Evolutionary conservation across 2,113 vertebrate genomes (phyloP).

Genomic region (Anas platyrhynchos): DNA sequence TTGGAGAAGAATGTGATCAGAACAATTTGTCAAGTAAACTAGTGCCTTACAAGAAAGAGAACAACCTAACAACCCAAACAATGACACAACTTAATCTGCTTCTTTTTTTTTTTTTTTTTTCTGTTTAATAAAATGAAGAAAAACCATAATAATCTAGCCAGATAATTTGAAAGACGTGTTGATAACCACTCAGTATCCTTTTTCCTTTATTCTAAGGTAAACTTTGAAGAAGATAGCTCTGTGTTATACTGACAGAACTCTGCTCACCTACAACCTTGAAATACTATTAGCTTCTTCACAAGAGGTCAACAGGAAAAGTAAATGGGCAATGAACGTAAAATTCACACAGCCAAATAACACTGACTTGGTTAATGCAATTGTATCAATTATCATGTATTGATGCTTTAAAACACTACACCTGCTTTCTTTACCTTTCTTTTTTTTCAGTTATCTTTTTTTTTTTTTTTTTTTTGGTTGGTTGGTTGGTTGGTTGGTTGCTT

Average conservation of each 20-base stretch:
- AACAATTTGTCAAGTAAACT: background rate
- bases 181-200: background rate
- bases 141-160: background rate
- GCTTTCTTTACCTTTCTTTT: background rate
- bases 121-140: background rate
- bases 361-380: background rate
- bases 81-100: background rate
- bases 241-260: background rate
- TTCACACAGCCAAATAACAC: background rate
- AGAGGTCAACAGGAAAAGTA: background rate
- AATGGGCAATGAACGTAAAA: background rate
- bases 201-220: background rate
- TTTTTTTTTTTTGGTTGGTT: background rate
- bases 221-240: background rate
- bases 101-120: background rate
- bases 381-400: background rate
- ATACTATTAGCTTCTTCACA: background rate
- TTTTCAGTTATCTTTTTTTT: background rate
- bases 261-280: background rate
- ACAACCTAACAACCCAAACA: background rate
- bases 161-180: background rate
- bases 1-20: background rate
- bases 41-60: background rate
- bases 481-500: background rate
- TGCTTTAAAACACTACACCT: background rate